phyloP scores from a whole-genome alignment of 2,797 vertebrate species.

The Scolopax bukidnonensis region DNA sequence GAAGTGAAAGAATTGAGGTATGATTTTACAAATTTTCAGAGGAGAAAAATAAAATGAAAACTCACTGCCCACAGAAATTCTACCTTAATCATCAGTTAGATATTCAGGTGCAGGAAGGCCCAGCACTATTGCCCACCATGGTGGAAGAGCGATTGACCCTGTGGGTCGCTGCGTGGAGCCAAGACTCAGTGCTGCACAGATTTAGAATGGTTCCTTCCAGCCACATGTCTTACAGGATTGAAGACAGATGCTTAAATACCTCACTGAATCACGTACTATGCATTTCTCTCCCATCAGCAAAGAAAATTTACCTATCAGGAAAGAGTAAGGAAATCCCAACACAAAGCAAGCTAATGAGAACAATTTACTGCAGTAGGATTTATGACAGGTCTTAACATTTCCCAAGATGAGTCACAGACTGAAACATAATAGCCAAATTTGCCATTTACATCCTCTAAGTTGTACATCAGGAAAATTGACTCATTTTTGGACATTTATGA shows the following conservation, averaged over 20 bases:
- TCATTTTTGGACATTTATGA: neutral
- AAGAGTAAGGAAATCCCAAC: neutral
- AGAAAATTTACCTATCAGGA: neutral
- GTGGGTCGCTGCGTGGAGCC: neutral
- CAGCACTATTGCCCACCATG: neutral
- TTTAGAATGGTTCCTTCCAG: neutral
- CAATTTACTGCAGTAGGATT: neutral
- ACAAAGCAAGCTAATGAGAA: neutral
- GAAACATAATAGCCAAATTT: neutral
- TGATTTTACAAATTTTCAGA: neutral
- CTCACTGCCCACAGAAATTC: neutral
- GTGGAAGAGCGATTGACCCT: neutral
- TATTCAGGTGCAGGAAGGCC: neutral
- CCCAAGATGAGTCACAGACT: neutral
- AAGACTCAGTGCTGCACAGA: neutral
- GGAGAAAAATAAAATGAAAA: neutral
- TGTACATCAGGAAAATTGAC: neutral
- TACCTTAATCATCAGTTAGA: fast-evolving
- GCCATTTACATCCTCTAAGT: neutral
- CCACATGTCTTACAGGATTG: fast-evolving
- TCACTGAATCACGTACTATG: neutral
- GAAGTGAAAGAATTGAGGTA: neutral
- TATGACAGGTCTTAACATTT: neutral
- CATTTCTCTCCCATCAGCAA: neutral
- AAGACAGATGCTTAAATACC: neutral